A percentile compares a stretch with the other conserved stretches of the same genome.
Evolutionary conservation across 2,888 invertebrate species (phyloP).

Genomic region (Caenorhabditis sp.): DNA sequence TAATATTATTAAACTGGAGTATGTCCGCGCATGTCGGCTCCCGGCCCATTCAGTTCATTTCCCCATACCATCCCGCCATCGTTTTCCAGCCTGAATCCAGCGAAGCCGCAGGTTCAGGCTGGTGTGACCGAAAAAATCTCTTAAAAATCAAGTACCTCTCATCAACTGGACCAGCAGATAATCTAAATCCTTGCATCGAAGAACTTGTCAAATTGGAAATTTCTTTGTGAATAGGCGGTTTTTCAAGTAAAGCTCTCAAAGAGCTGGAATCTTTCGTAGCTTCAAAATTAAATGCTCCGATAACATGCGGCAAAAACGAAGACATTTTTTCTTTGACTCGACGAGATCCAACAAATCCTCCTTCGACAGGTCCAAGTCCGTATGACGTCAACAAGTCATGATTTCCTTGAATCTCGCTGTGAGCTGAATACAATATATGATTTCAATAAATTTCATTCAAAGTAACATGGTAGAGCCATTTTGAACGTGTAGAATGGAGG

Average conservation of each 20-base stretch:
- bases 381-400: constrained; percentile 70
- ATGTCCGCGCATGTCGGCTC: too few relatives aligned
- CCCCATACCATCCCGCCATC: too few relatives aligned
- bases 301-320: constrained; percentile 75
- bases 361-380: constrained; percentile 66
- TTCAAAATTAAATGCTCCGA: constrained; percentile 72
- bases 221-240: constrained; percentile 78
- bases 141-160: constrained; percentile 73
- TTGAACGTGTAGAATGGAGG: constrained; percentile 72
- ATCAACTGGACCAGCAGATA: constrained; percentile 73
- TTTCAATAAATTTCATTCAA: constrained; percentile 20
- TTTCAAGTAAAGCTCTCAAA: constrained; percentile 71
- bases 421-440: constrained; percentile 61
- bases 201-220: constrained; percentile 66
- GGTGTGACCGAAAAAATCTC: too few relatives aligned
- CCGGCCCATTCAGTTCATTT: too few relatives aligned
- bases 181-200: constrained; percentile 71
- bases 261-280: constrained; percentile 69
- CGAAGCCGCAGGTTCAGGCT: too few relatives aligned
- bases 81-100: too few relatives aligned
- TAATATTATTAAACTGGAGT: too few relatives aligned
- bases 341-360: constrained; percentile 53
- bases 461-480: constrained; percentile 68
- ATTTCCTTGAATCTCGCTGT: constrained; percentile 68
- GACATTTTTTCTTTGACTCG: constrained; percentile 70